A percentile compares a stretch with the other conserved stretches of the same genome.
Conservation (phyloP, 2,113 vertebrate species). For the Antigone vipio region DNA sequence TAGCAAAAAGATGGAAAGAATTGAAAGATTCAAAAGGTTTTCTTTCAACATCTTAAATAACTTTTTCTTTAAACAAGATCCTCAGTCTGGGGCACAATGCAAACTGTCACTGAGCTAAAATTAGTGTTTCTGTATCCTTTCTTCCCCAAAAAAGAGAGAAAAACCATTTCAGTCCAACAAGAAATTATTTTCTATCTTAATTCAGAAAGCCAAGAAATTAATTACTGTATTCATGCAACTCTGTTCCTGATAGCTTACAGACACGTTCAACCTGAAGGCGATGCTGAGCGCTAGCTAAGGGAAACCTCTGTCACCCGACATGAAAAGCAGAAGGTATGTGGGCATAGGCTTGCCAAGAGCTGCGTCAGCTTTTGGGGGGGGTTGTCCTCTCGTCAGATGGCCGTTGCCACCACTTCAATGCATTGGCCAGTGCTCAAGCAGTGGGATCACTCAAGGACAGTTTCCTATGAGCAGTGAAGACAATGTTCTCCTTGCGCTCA, state of each 20-base stretch:
- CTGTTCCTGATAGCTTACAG: too few relatives aligned
- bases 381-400: neutral
- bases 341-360: neutral
- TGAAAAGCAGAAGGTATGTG: neutral
- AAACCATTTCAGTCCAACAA: neutral
- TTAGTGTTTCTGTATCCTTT: neutral
- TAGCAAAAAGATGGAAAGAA: neutral
- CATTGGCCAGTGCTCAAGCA: neutral
- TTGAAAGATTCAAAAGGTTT: neutral
- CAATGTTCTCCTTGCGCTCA: neutral
- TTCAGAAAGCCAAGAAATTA: neutral
- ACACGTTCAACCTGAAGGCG: too few relatives aligned
- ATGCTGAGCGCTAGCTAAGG: neutral
- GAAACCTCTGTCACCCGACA: neutral
- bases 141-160: neutral
- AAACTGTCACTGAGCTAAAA: neutral
- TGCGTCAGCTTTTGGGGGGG: neutral
- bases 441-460: neutral
- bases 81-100: neutral
- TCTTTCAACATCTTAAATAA: neutral
- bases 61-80: neutral
- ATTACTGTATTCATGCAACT: neutral
- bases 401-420: accelerated
- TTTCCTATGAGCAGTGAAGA: accelerated
- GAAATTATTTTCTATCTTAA: neutral